A percentile compares a stretch with the other conserved stretches of the same genome.
These are phyloP conservation scores for Orchesella cincta DNA, from an alignment of 1,140 invertebrate species.

Conservation along the genomic window DNA sequence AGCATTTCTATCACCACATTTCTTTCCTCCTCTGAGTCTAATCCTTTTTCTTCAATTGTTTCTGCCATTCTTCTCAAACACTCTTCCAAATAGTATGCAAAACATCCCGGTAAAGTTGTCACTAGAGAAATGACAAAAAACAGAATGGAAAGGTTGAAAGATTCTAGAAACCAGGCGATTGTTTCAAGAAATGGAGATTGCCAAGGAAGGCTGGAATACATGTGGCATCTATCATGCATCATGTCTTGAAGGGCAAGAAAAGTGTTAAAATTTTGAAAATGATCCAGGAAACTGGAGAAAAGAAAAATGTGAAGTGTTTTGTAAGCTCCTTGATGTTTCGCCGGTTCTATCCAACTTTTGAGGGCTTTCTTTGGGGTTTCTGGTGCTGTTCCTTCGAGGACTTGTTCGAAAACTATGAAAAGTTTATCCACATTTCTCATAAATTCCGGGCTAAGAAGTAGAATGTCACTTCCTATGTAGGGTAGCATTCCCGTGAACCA, in stretches of 20 bases:
- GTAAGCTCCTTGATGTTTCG: not conserved
- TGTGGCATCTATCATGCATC: not conserved
- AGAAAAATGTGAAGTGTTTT: not conserved
- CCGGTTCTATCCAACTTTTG: too few species aligned
- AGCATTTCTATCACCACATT: not conserved
- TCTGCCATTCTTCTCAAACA: not conserved
- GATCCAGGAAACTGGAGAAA: not conserved
- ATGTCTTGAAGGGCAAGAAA: not conserved
- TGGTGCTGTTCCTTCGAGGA: not conserved
- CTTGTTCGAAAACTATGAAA: not conserved
- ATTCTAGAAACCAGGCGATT: not conserved
- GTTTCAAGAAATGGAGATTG: not conserved
- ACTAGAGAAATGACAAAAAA: not conserved
- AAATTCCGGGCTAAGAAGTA: not conserved
- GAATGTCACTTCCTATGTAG: not conserved
- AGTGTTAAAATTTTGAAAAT: not conserved
- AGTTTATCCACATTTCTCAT: not conserved
- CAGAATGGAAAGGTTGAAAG: not conserved
- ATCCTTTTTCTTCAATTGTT: not conserved
- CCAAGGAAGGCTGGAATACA: not conserved
- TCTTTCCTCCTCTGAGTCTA: not conserved
- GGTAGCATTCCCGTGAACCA: not conserved
- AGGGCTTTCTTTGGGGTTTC: too few species aligned
- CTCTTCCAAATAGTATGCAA: conserved; percentile 2
- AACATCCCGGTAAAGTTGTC: not conserved